These are phyloP conservation scores for Platynereis dumerilii DNA, from an alignment of 2,888 invertebrate genomes.

Conservation along the genomic window DNA sequence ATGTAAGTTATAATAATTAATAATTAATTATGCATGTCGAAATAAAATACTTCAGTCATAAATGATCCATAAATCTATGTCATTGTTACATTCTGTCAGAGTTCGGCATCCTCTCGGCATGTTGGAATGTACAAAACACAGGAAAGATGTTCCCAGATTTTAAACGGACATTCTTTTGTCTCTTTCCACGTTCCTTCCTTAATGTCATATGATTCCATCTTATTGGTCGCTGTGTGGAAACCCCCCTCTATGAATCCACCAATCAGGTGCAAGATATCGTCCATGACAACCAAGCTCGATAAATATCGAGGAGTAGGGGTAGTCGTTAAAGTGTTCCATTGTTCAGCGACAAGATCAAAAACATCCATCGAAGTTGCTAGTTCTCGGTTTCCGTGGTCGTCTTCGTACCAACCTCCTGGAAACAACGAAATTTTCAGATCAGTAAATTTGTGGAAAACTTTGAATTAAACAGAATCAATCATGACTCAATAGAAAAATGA, in stretches of 20 bases:
- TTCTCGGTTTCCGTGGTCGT: constrained; percentile 64
- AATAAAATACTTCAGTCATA: too few relatives aligned
- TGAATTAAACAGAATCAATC: too few relatives aligned
- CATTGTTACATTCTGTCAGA: neutral
- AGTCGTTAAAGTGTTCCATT: constrained; percentile 71
- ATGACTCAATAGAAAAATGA: too few relatives aligned
- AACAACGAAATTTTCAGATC: too few relatives aligned
- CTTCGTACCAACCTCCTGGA: constrained; percentile 66
- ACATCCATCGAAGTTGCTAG: constrained; percentile 72
- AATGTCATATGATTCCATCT: constrained; percentile 74
- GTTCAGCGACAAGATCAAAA: constrained; percentile 69
- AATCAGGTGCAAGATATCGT: constrained; percentile 72
- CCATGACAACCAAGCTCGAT: constrained; percentile 72
- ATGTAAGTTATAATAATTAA: too few relatives aligned
- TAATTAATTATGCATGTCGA: too few relatives aligned
- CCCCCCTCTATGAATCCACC: constrained; percentile 73
- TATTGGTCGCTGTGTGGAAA: constrained; percentile 73
- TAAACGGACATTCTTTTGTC: constrained; percentile 72
- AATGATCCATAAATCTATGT: too few relatives aligned
- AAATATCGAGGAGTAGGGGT: constrained; percentile 75
- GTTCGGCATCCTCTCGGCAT: constrained; percentile 63
- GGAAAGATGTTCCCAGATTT: constrained; percentile 77
- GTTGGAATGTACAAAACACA: constrained; percentile 74
- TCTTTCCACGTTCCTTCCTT: constrained; percentile 70
- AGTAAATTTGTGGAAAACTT: too few relatives aligned